phyloP scores from a whole-genome alignment of 2,113 vertebrate genomes.

The Pachyramphus minor region DNA sequence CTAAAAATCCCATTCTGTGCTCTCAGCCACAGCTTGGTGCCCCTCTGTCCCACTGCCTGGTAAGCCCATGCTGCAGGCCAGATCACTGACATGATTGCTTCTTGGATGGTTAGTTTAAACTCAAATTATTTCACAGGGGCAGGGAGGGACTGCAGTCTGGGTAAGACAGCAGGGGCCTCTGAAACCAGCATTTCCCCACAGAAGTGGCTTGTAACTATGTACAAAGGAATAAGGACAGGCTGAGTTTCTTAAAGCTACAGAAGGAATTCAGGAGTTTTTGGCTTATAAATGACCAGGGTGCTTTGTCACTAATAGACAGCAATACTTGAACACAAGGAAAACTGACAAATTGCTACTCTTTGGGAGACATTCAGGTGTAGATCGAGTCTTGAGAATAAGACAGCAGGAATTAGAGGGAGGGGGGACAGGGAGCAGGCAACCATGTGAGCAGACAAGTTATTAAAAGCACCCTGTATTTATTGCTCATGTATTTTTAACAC shows the following conservation, averaged over 20 bases:
- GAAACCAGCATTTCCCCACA: neutral
- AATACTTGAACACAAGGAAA: neutral
- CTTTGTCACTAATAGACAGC: neutral
- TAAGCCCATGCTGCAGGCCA: neutral
- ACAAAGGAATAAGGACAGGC: neutral
- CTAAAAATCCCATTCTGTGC: neutral
- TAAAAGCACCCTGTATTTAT: neutral
- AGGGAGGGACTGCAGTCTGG: neutral
- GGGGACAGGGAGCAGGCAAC: neutral
- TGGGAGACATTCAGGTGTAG: neutral
- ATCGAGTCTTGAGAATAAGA: neutral
- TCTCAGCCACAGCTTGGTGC: neutral
- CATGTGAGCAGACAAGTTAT: neutral
- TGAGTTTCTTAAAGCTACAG: neutral
- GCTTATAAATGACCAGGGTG: neutral
- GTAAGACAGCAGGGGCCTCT: neutral
- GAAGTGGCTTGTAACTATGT: neutral
- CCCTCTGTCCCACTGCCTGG: neutral
- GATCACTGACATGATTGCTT: neutral
- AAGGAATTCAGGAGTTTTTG: neutral
- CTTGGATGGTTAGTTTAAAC: neutral
- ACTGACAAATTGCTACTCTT: neutral
- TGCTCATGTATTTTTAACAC: neutral
- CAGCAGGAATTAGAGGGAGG: neutral
- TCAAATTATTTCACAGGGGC: neutral